Conservation (phyloP, 2,888 invertebrate genomes). For the Oxyteleia sp. region DNA sequence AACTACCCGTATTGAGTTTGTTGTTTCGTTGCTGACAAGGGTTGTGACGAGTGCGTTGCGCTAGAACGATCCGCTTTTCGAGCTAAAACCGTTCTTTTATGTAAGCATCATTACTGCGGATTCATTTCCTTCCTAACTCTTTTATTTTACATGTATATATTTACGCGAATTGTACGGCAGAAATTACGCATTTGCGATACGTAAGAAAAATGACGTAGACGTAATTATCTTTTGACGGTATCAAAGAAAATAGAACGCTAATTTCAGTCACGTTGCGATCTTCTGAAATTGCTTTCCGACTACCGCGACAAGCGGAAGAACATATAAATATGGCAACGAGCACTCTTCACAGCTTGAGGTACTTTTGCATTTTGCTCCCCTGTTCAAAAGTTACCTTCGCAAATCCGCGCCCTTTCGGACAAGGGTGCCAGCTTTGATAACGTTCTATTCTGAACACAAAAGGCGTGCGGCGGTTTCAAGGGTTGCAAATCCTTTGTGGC, state of each 20-base stretch:
- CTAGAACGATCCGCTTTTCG: constrained; percentile 38
- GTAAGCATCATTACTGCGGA: constrained; percentile 10
- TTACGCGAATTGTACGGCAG: not conserved
- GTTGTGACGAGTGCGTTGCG: constrained; percentile 46
- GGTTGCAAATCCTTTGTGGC: constrained; percentile 52
- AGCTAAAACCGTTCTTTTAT: constrained; percentile 30
- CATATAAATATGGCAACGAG: constrained; percentile 40
- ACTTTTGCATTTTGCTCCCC: constrained; percentile 68
- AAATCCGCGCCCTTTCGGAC: constrained; percentile 68
- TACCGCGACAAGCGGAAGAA: not conserved
- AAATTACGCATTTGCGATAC: not conserved
- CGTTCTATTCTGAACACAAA: constrained; percentile 78
- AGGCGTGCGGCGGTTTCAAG: constrained; percentile 58
- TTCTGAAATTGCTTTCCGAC: constrained; percentile 37
- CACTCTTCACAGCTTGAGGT: constrained; percentile 26
- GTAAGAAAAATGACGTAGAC: constrained; percentile 1
- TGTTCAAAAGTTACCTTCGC: constrained; percentile 75
- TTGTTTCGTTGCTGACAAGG: constrained; percentile 60
- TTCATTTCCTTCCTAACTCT: constrained; percentile 32
- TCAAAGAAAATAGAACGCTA: constrained; percentile 39
- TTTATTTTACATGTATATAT: constrained; percentile 1
- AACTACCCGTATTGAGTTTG: constrained; percentile 51
- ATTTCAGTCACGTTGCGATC: constrained; percentile 23
- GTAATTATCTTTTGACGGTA: constrained; percentile 12
- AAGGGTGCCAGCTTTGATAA: constrained; percentile 80